A percentile compares a stretch with the other conserved stretches of the same genome.
Evolutionary conservation across 2,113 vertebrate genomes (phyloP).

Genomic region (Oplegnathus fasciatus): DNA sequence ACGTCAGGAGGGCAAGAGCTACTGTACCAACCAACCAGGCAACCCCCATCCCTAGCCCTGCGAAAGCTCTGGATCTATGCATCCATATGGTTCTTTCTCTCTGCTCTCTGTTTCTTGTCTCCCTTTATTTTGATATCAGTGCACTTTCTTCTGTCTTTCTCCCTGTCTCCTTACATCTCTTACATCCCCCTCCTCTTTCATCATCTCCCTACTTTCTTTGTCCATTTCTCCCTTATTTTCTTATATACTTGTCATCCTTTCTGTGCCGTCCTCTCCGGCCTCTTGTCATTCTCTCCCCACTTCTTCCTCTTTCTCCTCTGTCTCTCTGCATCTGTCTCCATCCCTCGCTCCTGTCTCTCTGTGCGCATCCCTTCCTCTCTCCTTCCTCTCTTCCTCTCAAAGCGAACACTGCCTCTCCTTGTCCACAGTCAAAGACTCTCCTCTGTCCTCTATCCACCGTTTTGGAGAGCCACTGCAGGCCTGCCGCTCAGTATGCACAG

Average conservation of each 20-base stretch:
- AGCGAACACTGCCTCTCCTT: constrained; percentile 76
- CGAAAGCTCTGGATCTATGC: constrained; percentile 38
- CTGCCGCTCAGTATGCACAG: constrained; percentile 74
- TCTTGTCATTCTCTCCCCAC: constrained; percentile 71
- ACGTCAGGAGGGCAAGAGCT: constrained; percentile 71
- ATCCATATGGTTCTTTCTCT: constrained; percentile 39
- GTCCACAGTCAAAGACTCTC: constrained; percentile 74
- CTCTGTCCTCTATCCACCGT: constrained; percentile 73
- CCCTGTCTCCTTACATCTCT: constrained; percentile 15
- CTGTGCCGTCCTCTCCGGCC: constrained; percentile 43
- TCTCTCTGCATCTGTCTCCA: constrained; percentile 71
- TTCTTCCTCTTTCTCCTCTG: constrained; percentile 61
- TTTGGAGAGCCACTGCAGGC: constrained; percentile 72
- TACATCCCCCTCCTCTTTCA: constrained; percentile 17
- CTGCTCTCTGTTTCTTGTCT: constrained; percentile 18
- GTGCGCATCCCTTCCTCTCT: constrained; percentile 60
- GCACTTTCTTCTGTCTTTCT: constrained; percentile 13
- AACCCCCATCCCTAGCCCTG: constrained; percentile 48
- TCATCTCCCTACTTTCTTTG: constrained; percentile 8
- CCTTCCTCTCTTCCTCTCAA: constrained; percentile 76
- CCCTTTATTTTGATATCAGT: constrained; percentile 25
- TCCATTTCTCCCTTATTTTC: constrained; percentile 30
- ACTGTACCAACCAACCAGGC: constrained; percentile 61
- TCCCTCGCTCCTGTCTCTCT: constrained; percentile 48
- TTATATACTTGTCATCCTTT: constrained; percentile 44